Evolutionary conservation across 1,140 invertebrate genomes (phyloP).

Genomic region (Camponotus vicinus): DNA sequence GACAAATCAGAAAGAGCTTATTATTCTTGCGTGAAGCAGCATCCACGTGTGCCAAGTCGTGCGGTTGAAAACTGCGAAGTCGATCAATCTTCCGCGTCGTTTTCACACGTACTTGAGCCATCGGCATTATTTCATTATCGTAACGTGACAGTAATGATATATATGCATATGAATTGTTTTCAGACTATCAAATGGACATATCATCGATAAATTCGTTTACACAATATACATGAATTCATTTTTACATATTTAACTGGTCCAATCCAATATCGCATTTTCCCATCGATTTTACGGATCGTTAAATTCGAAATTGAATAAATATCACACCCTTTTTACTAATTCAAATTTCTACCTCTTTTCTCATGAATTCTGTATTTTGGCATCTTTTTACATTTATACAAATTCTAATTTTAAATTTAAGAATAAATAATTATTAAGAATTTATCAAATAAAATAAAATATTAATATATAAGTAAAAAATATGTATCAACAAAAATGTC

Average conservation of each 20-base stretch:
- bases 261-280: background rate
- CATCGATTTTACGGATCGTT: background rate
- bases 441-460: background rate
- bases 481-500: background rate
- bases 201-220: background rate
- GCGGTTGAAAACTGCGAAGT: background rate
- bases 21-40: slow-evolving; percentile 26
- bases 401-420: background rate
- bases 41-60: slow-evolving; percentile 51
- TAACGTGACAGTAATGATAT: slow-evolving; percentile 23
- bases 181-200: background rate
- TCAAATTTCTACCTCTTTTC: background rate
- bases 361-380: background rate
- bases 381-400: background rate
- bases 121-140: slow-evolving; percentile 55
- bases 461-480: background rate
- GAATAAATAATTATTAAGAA: background rate
- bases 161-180: slow-evolving; percentile 7
- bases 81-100: slow-evolving; percentile 63
- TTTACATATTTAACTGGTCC: slow-evolving; percentile 1
- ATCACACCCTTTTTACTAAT: background rate
- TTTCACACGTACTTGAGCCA: slow-evolving; percentile 56
- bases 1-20: slow-evolving; percentile 60
- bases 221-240: background rate
- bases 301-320: slow-evolving; percentile 29